A percentile compares a stretch with the other conserved stretches of the same genome.
phyloP scores from a whole-genome alignment of 92 coral and sea anemone species.

The Pocillopora grandis region DNA sequence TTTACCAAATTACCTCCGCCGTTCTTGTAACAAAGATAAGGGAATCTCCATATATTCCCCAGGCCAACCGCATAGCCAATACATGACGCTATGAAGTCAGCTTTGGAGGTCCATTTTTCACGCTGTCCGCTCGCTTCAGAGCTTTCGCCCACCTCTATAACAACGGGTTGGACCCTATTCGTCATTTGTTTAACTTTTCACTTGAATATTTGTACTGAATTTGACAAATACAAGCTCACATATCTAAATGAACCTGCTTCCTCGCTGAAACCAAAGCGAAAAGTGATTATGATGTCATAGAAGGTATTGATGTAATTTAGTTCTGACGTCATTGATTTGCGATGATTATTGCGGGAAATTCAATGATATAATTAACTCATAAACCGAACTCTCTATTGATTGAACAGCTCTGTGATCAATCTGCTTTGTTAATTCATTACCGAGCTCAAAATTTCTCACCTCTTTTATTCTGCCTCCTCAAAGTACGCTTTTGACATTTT shows the following conservation, averaged over 20 bases:
- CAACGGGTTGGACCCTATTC: constrained; percentile 29
- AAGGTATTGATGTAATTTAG: too few relatives aligned
- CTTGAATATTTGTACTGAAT: not conserved
- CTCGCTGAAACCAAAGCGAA: not conserved
- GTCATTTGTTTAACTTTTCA: constrained; percentile 3
- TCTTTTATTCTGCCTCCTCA: too few relatives aligned
- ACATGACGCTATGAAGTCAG: constrained; percentile 37
- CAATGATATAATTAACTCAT: too few relatives aligned
- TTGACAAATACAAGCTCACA: not conserved
- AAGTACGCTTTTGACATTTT: too few relatives aligned
- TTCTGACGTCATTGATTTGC: too few relatives aligned
- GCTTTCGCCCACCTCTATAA: not conserved
- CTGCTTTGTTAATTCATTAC: too few relatives aligned
- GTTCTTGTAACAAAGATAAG: constrained; percentile 41
- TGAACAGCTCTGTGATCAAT: too few relatives aligned
- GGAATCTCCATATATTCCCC: constrained; percentile 44
- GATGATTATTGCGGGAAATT: too few relatives aligned
- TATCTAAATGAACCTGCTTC: constrained; percentile 3
- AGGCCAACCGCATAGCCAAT: constrained; percentile 39
- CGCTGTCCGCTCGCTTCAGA: constrained; percentile 14
- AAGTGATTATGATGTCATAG: not conserved
- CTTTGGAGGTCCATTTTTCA: constrained; percentile 42
- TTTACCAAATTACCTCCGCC: constrained; percentile 28
- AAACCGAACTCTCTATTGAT: too few relatives aligned
- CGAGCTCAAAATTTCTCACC: too few relatives aligned